phyloP scores from a whole-genome alignment of 2,113 vertebrate species.

The Pelecanoides urinatrix region DNA sequence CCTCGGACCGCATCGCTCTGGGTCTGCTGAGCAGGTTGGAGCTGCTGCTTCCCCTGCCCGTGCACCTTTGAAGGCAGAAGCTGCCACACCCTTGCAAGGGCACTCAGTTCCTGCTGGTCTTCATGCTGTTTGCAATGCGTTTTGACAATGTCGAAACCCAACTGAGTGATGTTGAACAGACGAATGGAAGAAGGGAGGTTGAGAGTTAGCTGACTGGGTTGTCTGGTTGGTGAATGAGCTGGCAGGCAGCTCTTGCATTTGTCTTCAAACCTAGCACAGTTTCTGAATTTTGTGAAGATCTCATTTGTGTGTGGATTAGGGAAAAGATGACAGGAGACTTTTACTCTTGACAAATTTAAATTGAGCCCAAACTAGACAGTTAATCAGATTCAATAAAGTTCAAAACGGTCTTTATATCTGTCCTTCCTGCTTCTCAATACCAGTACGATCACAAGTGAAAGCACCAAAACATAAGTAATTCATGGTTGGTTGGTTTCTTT shows the following conservation, averaged over 20 bases:
- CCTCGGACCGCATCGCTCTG: background rate
- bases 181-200: background rate
- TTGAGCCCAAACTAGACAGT: background rate
- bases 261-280: background rate
- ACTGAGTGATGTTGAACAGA: background rate
- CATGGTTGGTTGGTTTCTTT: background rate
- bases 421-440: background rate
- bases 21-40: background rate
- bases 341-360: slow-evolving; percentile 3
- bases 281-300: background rate
- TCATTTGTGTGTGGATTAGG: background rate
- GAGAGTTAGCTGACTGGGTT: background rate
- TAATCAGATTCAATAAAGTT: background rate
- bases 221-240: background rate
- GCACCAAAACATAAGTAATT: background rate
- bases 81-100: background rate
- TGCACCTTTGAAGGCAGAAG: background rate
- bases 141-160: background rate
- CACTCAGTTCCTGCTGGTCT: background rate
- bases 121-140: accelerated
- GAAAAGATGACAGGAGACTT: background rate
- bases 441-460: background rate
- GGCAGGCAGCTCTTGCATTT: background rate
- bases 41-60: accelerated
- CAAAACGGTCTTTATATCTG: background rate